Base-by-base conservation (phyloP, 2,113 vertebrate species). In the Myrmophylax atrothorax region DNA sequence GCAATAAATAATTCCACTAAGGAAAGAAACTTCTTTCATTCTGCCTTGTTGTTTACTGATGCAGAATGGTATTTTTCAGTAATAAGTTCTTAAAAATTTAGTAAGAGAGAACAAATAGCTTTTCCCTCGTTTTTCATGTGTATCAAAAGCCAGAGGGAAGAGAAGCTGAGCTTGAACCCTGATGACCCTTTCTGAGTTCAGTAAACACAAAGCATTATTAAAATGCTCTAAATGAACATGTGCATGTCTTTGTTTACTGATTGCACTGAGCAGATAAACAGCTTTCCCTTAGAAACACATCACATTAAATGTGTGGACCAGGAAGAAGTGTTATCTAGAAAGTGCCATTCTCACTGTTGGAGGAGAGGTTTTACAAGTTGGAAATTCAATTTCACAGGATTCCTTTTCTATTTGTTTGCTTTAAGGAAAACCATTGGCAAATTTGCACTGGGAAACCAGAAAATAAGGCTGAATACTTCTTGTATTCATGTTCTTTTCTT, bases 221-320 rank as follows among this genome's bases (percentile, higher is more conserved):
- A 63, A 49, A 47, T 83, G 26, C 37, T 74, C 42, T 82, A 88
- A 84, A 87, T 42, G 55, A 91, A 28, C 53, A 4, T 26, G 28
- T 77, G n/a, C 7, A 7, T 37, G 64, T 68, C 9, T 86, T 63
- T 62, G 31, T 82, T 91, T 89, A 82, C 77, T 90, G 90, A 96
- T 88, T 87, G 72, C 72, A 86, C 52, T 53, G 69, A 63, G 63
- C 68, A 84, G 68, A 88, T 94, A 77, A 93, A 69, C 58, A 94
- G 17, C 53, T 92, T 93, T 86, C 74, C 67, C 47, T 95, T 70
- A 64, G 35, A 80, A 89, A 78, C 16, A 52, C 8, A 3, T 69
- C 62, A 84, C 82, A 46, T 84, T 56, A 93, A 94, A 82, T 6
- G 2, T 66, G n/a, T 75, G 49, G 19, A 14, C 22, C 20, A 5